phyloP scores from a whole-genome alignment of 1,140 invertebrate species.

The Uloborus diversus region DNA sequence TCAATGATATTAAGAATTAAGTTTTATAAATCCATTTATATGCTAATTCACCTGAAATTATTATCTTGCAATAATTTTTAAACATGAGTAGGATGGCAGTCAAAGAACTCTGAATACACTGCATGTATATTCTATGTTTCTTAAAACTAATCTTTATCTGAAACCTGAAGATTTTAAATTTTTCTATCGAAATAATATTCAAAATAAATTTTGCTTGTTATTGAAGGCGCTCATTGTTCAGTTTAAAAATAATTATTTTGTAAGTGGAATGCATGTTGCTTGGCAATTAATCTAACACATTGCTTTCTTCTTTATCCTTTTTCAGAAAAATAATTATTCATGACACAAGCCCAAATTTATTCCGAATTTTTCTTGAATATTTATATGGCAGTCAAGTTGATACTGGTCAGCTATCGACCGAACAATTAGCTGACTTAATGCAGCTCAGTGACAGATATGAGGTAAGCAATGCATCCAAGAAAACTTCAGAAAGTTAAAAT shows the following conservation, averaged over 20 bases:
- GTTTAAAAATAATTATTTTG: not conserved
- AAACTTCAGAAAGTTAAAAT: not conserved
- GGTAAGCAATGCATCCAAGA: conserved; percentile 57
- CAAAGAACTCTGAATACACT: no score
- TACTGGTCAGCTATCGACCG: conserved; percentile 67
- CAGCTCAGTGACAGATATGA: conserved; percentile 70
- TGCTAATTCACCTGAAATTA: no score
- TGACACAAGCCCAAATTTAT: conserved; percentile 73
- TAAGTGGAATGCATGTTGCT: not conserved
- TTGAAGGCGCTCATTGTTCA: no score
- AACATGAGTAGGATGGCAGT: no score
- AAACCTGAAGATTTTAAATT: no score
- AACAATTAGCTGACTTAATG: conserved; percentile 74
- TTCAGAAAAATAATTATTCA: conserved; percentile 74
- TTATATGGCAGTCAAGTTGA: conserved; percentile 73
- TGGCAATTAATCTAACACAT: not conserved
- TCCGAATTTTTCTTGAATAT: conserved; percentile 72
- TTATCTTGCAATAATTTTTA: no score
- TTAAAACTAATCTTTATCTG: no score
- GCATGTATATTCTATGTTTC: no score
- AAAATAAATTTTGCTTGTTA: no score
- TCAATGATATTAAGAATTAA: no score
- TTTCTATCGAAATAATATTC: no score
- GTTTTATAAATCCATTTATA: no score
- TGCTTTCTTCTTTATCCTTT: conserved; percentile 52